Conservation (phyloP, 1,140 invertebrate genomes). For the Caenorhabditis tropicalis region DNA sequence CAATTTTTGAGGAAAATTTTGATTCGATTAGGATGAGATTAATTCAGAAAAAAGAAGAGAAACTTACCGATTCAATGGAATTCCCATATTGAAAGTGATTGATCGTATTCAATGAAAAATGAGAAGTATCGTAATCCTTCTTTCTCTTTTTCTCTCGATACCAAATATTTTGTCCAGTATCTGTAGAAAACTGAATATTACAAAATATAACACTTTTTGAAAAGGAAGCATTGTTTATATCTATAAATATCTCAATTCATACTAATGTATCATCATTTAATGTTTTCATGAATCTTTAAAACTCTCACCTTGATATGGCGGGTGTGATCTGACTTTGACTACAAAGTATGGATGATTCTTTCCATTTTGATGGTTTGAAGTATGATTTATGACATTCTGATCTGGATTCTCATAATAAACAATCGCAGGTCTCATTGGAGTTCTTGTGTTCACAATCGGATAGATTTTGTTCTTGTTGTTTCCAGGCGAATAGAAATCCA, state of each 20-base stretch:
- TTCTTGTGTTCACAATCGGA: conserved; percentile 4
- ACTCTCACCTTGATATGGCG: neutral
- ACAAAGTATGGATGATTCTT: conserved; percentile 18
- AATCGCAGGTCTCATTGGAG: neutral
- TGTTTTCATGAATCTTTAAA: no score
- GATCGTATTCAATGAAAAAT: neutral
- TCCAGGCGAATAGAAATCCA: neutral
- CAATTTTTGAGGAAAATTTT: neutral
- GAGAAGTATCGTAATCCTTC: neutral
- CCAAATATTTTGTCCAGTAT: neutral
- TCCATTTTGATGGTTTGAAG: neutral
- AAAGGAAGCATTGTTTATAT: no score
- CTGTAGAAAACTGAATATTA: neutral
- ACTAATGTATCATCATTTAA: no score
- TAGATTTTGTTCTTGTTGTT: neutral
- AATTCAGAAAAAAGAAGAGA: no score
- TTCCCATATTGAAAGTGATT: neutral
- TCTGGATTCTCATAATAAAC: neutral
- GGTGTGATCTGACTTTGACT: neutral
- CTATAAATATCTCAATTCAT: no score
- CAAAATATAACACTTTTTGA: neutral
- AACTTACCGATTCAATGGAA: neutral
- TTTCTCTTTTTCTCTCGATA: neutral
- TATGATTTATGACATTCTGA: neutral
- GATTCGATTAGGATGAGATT: neutral